These are phyloP conservation scores for Istiophorus platypterus DNA, from an alignment of 2,113 vertebrate genomes.

Conservation along the genomic window DNA sequence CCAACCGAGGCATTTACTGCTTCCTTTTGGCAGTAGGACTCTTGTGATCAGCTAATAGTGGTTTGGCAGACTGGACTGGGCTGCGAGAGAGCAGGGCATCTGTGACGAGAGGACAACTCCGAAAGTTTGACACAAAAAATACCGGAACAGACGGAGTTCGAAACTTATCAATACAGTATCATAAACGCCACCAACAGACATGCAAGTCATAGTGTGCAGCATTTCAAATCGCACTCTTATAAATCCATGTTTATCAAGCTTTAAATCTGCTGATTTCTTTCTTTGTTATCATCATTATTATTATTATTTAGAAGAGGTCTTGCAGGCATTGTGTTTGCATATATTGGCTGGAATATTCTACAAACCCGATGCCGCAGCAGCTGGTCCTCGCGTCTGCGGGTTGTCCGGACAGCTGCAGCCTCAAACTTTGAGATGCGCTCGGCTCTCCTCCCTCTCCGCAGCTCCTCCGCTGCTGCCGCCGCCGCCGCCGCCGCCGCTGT, in stretches of 20 bases:
- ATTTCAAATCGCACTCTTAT: neutral
- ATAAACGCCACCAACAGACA: neutral
- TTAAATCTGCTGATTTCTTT: neutral
- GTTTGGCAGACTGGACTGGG: slow-evolving; percentile 26
- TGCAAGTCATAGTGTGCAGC: slow-evolving; percentile 10
- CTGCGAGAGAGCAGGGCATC: slow-evolving; percentile 8
- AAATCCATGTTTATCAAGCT: neutral
- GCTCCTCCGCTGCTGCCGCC: neutral
- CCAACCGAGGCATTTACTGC: slow-evolving; percentile 11
- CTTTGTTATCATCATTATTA: no score
- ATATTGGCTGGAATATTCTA: neutral
- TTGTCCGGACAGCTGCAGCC: slow-evolving; percentile 42
- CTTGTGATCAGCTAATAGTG: slow-evolving; percentile 26
- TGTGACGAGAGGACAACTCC: slow-evolving; percentile 17
- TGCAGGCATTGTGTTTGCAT: neutral
- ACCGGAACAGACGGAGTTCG: neutral
- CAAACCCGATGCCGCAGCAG: slow-evolving; percentile 58
- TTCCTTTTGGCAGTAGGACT: slow-evolving; percentile 30
- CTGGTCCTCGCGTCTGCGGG: neutral
- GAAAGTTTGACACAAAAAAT: slow-evolving; percentile 38
- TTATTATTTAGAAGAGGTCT: no score
- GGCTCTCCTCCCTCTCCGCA: slow-evolving; percentile 32
- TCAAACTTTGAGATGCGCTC: slow-evolving; percentile 72
- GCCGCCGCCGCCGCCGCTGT: neutral
- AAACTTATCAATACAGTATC: neutral